These are phyloP conservation scores for Girardinus metallicus DNA, from an alignment of 2,797 vertebrate genomes.

Conservation along the genomic window DNA sequence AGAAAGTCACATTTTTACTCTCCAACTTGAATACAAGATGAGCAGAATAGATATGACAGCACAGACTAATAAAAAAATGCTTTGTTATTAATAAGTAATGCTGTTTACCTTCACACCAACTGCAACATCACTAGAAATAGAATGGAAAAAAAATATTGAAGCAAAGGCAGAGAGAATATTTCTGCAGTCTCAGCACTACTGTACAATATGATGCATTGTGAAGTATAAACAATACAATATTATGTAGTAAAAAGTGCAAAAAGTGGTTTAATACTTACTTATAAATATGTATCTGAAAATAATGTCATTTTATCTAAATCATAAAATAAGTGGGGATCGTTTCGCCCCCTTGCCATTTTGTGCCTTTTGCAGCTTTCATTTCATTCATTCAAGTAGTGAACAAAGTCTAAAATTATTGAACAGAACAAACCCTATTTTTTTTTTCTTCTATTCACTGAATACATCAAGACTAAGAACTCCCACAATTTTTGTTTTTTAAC, in stretches of 20 bases:
- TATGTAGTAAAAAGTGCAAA: not conserved
- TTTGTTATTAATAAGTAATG: not conserved
- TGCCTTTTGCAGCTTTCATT: not conserved
- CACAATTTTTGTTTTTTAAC: not conserved
- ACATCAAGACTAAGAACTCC: not conserved
- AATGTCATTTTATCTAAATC: not conserved
- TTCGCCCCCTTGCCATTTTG: not conserved
- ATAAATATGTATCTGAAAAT: not conserved
- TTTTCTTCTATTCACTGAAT: not conserved
- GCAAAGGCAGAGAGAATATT: not conserved
- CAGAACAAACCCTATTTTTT: not conserved
- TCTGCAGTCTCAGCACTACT: not conserved
- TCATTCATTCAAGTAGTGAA: not conserved
- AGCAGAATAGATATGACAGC: not conserved
- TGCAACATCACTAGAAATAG: constrained; percentile 73
- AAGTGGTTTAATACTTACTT: not conserved
- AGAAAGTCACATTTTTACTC: not conserved
- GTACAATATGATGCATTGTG: not conserved
- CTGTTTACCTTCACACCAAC: constrained; percentile 76
- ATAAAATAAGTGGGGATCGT: not conserved
- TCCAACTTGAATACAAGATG: not conserved
- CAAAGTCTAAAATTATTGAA: not conserved
- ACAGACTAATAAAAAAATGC: not conserved
- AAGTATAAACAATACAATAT: not conserved
- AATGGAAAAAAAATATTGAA: not conserved